Percentiles rank a stretch among this genome's conserved stretches.
These are phyloP conservation scores for Chymomyza fuscimana DNA, from an alignment of 2,888 invertebrate species.

Conservation along the genomic window DNA sequence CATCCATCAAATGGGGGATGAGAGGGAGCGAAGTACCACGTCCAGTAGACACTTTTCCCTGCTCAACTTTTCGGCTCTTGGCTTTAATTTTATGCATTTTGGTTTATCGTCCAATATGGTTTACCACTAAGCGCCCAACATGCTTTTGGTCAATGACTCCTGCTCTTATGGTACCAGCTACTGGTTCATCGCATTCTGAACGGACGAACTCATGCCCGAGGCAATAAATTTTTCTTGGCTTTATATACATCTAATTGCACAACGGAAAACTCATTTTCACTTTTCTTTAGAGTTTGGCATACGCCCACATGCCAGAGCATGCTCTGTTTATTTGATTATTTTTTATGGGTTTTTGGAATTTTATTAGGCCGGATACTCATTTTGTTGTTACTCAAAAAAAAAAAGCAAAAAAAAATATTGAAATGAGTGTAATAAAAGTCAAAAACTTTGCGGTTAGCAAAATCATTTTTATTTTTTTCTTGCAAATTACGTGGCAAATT, in stretches of 20 bases:
- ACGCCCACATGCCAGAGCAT: neutral
- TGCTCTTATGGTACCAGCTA: neutral
- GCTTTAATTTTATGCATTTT: conserved; percentile 51
- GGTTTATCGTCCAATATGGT: conserved; percentile 63
- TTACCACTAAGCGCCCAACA: conserved; percentile 30
- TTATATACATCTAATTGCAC: conserved; percentile 40
- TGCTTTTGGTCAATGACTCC: conserved; percentile 35
- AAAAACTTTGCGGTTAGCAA: neutral
- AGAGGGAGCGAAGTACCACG: conserved; percentile 23
- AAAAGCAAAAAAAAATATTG: neutral
- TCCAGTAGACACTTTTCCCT: conserved; percentile 12
- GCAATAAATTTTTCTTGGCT: conserved; percentile 36
- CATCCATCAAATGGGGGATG: conserved; percentile 42
- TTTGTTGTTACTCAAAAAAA: conserved; percentile 38
- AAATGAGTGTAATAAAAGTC: conserved; percentile 2
- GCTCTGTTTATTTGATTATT: conserved; percentile 46
- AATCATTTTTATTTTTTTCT: conserved; percentile 30
- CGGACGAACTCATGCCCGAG: neutral
- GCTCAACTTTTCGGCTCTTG: conserved; percentile 25
- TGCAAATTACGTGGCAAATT: conserved; percentile 55
- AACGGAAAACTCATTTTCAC: conserved; percentile 33
- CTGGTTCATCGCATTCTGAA: conserved; percentile 34
- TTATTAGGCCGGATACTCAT: conserved; percentile 44
- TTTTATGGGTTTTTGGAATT: conserved; percentile 60
- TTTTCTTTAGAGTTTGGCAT: conserved; percentile 18